A percentile compares a stretch with the other conserved stretches of the same genome.
Conservation (phyloP, 2,888 invertebrate genomes). For the Amaurobius ferox region DNA sequence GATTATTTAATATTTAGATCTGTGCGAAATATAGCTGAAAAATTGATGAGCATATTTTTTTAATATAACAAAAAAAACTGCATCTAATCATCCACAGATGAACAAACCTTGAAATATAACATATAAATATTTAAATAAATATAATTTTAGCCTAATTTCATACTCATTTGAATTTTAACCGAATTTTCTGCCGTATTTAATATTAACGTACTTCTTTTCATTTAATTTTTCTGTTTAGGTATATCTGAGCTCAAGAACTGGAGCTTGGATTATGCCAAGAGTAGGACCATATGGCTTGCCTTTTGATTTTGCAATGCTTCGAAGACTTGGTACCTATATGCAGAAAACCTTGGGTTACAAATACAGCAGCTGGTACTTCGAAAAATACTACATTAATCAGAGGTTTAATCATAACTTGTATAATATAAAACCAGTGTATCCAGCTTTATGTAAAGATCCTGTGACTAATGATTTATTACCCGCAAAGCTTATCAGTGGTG, state of each 20-base stretch:
- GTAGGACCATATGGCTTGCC: slow-evolving; percentile 64
- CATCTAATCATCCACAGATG: too few relatives aligned
- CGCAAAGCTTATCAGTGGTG: slow-evolving; percentile 45
- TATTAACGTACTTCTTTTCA: too few relatives aligned
- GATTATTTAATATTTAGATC: too few relatives aligned
- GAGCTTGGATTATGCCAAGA: slow-evolving; percentile 61
- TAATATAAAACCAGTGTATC: slow-evolving; percentile 31
- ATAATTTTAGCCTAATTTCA: too few relatives aligned
- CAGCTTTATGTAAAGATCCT: slow-evolving; percentile 44
- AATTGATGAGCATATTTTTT: too few relatives aligned
- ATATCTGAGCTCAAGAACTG: slow-evolving; percentile 56
- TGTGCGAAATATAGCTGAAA: too few relatives aligned
- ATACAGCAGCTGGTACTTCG: slow-evolving; percentile 31
- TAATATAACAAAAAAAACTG: too few relatives aligned
- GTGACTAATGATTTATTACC: slow-evolving; percentile 65
- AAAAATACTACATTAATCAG: slow-evolving; percentile 20
- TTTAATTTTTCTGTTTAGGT: slow-evolving; percentile 47
- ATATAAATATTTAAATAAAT: too few relatives aligned
- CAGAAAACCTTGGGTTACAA: slow-evolving; percentile 31
- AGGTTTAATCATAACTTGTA: slow-evolving; percentile 66
- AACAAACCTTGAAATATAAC: too few relatives aligned
- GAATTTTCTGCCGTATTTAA: too few relatives aligned
- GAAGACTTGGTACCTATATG: slow-evolving; percentile 30
- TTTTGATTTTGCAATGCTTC: slow-evolving; percentile 48
- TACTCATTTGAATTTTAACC: too few relatives aligned